These are phyloP conservation scores for Morpho helenor DNA, from an alignment of 2,888 invertebrate genomes.

Conservation along the genomic window DNA sequence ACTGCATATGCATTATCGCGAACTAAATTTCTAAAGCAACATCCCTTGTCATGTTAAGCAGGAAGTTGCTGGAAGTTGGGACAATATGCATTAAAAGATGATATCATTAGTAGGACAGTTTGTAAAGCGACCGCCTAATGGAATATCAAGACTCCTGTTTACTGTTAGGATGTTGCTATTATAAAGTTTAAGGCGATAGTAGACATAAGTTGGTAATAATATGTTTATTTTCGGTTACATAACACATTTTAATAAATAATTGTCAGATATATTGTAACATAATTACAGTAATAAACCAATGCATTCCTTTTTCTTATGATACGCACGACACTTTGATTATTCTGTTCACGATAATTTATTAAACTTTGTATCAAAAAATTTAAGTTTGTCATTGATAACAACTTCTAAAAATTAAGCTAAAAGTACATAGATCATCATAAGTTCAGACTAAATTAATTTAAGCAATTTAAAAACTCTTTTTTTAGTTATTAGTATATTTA, in stretches of 20 bases:
- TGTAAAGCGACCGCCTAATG: constrained; percentile 38
- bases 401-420: too few relatives aligned
- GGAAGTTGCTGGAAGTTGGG: constrained; percentile 34
- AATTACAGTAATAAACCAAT: too few relatives aligned
- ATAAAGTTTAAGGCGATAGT: constrained; percentile 35
- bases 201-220: not conserved
- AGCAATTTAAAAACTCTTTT: not conserved
- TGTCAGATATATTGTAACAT: too few relatives aligned
- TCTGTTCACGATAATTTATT: too few relatives aligned
- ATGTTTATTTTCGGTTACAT: too few relatives aligned
- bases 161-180: constrained; percentile 38
- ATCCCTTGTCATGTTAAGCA: constrained; percentile 21
- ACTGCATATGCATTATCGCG: constrained; percentile 27
- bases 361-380: too few relatives aligned
- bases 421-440: not conserved
- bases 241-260: too few relatives aligned
- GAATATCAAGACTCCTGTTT: constrained; percentile 37
- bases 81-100: constrained; percentile 40
- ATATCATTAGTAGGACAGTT: constrained; percentile 36
- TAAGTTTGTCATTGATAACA: too few relatives aligned
- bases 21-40: constrained; percentile 30
- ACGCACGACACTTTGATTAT: too few relatives aligned
- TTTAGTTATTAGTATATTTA: not conserved
- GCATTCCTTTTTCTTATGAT: too few relatives aligned
- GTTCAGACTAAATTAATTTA: not conserved